Base-by-base conservation (phyloP, 2,888 invertebrate genomes). In the Drosophila demipolita region DNA sequence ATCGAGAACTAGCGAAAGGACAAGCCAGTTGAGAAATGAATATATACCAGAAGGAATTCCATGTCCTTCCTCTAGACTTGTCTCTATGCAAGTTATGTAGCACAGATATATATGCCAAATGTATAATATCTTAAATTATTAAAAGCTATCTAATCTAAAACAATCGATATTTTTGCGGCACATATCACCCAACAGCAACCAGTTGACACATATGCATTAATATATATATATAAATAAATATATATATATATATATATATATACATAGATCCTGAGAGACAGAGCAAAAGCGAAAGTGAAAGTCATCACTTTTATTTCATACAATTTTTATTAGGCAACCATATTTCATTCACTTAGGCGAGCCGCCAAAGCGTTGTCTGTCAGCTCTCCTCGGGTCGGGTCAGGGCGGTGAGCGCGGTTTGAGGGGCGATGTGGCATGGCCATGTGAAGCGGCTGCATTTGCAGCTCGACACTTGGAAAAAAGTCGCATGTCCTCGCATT, bases 221-320 rank as follows among this genome's bases (percentile, higher is more conserved):
- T 20, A n/a, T 32, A 33, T 20, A 12, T 32, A 54, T 29, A 38
- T 29, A 38, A 36, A 48, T 20, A 15, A 15, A 52, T 20, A 29
- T 38, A 40, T 26, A 61, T 15, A 38, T 36, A 45, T 15, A 52
- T 35, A 49, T 36, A 42, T 33, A 66, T 52, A 50, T 5, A 3
- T 55, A 66, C 50, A 66, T 66, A 55, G 32, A 54, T 54, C 59
- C 55, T 15, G n/a, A n/a, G n/a, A 66, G 42, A 29, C 66, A 36
- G 23, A 17, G 68, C 33, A 54, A 75, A 76, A 65, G 73, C 60
- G 70, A 89, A 85, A 85, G 78, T 85, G 90, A 86, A 86, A 86
- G 86, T 89, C 89, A 90, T 90, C 86, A 87, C 90, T 84, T 87
- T 89, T 87, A 89, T 87, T 83, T 90, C 89, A 87, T 87, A 83